Evolutionary conservation across 2,888 invertebrate species (phyloP).

Genomic region (Chironomus riparius): DNA sequence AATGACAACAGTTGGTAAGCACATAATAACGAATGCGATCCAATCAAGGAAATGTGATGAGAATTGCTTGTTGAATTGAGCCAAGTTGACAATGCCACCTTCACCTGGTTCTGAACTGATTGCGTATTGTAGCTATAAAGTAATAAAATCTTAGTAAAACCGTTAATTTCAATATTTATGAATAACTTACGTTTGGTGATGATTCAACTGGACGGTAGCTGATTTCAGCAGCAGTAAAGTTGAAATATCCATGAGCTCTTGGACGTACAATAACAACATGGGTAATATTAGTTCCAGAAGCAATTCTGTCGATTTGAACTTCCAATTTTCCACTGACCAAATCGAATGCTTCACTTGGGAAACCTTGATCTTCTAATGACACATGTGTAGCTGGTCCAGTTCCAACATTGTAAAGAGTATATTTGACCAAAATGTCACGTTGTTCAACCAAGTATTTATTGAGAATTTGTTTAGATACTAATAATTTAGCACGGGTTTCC

Average conservation of each 20-base stretch:
- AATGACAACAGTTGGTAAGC: constrained; percentile 86
- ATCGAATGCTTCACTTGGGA: constrained; percentile 85
- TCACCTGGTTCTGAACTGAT: constrained; percentile 88
- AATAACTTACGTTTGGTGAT: constrained; percentile 31
- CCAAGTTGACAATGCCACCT: constrained; percentile 84
- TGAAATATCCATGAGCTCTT: constrained; percentile 85
- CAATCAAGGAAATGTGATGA: constrained; percentile 96
- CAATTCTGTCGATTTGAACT: constrained; percentile 78
- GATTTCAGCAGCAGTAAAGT: constrained; percentile 92
- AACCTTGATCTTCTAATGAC: constrained; percentile 79
- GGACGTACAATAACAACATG: constrained; percentile 90
- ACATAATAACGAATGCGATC: constrained; percentile 95
- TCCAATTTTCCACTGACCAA: constrained; percentile 78
- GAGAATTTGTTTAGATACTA: constrained; percentile 88
- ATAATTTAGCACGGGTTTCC: constrained; percentile 66
- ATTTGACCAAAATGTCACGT: constrained; percentile 92
- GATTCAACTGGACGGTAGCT: constrained; percentile 82
- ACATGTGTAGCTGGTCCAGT: constrained; percentile 84
- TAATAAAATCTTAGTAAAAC: constrained; percentile 26
- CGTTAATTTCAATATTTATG: background rate
- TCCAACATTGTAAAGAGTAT: constrained; percentile 89
- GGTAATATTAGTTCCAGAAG: constrained; percentile 86
- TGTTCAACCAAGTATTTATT: constrained; percentile 95
- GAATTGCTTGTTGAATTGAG: constrained; percentile 91
- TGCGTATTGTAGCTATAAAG: constrained; percentile 57